A percentile compares a stretch with the other conserved stretches of the same genome.
These are phyloP conservation scores for Amphipyra berbera DNA, from an alignment of 2,888 invertebrate species.

Conservation along the genomic window DNA sequence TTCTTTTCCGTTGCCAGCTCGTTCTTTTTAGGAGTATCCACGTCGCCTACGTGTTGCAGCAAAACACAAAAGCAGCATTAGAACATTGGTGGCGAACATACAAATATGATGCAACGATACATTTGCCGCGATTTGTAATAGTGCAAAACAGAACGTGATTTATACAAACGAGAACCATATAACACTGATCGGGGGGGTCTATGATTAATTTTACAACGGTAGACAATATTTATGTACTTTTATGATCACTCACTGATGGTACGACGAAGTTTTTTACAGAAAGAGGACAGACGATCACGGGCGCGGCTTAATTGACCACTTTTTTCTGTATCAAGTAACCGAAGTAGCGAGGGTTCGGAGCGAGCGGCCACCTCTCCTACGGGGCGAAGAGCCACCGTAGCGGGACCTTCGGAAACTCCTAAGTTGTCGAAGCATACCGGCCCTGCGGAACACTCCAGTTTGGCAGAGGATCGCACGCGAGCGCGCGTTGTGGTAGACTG, in stretches of 20 bases:
- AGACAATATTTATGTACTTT: conserved; percentile 30
- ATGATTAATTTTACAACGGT: conserved; percentile 34
- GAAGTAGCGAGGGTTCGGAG: conserved; percentile 83
- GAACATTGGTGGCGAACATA: conserved; percentile 78
- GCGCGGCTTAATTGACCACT: conserved; percentile 84
- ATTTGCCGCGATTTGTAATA: conserved; percentile 39
- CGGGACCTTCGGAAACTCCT: conserved; percentile 80
- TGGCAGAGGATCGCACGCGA: conserved; percentile 84
- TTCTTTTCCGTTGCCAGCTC: conserved; percentile 88
- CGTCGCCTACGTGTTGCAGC: conserved; percentile 86
- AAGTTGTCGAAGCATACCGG: conserved; percentile 89
- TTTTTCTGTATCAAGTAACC: conserved; percentile 83
- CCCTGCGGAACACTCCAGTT: conserved; percentile 87
- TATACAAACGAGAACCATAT: conserved; percentile 30
- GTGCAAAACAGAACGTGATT: conserved; percentile 36
- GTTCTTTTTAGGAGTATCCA: conserved; percentile 88
- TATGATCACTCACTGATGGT: conserved; percentile 85
- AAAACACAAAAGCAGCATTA: conserved; percentile 89
- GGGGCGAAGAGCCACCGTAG: conserved; percentile 77
- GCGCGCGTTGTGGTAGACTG: conserved; percentile 84
- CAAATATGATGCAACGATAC: conserved; percentile 64
- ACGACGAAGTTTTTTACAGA: conserved; percentile 88
- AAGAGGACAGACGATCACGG: conserved; percentile 83
- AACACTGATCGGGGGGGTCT: conserved; percentile 17
- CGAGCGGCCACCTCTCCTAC: conserved; percentile 81